phyloP scores from a whole-genome alignment of 2,797 vertebrate species.

The Nothura maculosa region DNA sequence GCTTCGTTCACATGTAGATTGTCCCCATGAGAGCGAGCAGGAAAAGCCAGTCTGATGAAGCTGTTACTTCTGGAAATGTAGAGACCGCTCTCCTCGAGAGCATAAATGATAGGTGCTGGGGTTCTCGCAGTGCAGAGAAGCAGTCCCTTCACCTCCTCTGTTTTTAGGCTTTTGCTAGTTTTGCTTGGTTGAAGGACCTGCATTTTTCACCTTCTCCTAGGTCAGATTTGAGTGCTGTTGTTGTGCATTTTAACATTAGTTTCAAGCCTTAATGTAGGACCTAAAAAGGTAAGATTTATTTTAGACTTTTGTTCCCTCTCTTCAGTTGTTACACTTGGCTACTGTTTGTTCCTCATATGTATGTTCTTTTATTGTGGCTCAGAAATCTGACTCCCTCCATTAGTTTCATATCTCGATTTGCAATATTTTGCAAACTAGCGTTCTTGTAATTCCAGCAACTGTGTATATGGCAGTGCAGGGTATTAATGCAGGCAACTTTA shows the following conservation, averaged over 20 bases:
- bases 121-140: background rate
- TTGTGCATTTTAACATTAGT: rapidly evolving
- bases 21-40: background rate
- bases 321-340: background rate
- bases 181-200: background rate
- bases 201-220: background rate
- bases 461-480: background rate
- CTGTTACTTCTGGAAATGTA: background rate
- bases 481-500: background rate
- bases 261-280: background rate
- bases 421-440: background rate
- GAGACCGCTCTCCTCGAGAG: background rate
- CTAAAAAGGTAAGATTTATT: background rate
- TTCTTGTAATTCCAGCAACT: background rate
- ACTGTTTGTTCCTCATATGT: background rate
- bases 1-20: background rate
- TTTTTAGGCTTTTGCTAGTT: slow-evolving; percentile 14
- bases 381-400: rapidly evolving
- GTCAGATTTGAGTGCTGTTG: background rate
- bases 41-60: background rate
- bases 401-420: background rate
- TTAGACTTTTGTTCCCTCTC: background rate
- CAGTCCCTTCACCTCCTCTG: background rate
- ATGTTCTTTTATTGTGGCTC: background rate
- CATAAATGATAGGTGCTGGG: background rate